A percentile compares a stretch with the other conserved stretches of the same genome.
phyloP scores from a whole-genome alignment of 2,797 vertebrate species.

The Halcyon chelicuti region DNA sequence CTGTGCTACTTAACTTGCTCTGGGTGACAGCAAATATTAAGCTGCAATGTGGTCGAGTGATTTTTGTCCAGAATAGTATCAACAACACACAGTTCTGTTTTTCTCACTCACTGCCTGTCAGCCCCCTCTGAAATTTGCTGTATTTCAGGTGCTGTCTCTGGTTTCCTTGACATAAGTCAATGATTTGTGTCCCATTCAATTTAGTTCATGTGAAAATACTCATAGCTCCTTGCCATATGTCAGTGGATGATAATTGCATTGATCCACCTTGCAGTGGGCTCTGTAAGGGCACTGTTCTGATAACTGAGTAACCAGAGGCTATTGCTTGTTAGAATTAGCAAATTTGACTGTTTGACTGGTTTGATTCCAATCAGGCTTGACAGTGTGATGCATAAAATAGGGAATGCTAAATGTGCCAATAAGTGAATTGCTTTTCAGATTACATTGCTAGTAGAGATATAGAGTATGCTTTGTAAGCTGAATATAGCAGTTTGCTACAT shows the following conservation, averaged over 20 bases:
- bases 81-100: neutral
- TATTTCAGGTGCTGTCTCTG: conserved; percentile 50
- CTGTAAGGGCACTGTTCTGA: conserved; percentile 10
- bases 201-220: conserved; percentile 59
- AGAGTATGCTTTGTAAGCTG: neutral
- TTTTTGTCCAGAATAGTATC: neutral
- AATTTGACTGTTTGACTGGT: conserved; percentile 10
- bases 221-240: conserved; percentile 39
- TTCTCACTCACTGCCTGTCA: conserved; percentile 23
- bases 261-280: conserved; percentile 51
- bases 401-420: conserved; percentile 50
- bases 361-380: conserved; percentile 50
- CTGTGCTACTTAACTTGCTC: neutral
- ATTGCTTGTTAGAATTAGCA: conserved; percentile 32
- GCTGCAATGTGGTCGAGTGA: neutral
- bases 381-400: conserved; percentile 1
- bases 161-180: conserved; percentile 59
- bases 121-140: neutral
- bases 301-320: conserved; percentile 9
- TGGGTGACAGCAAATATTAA: neutral
- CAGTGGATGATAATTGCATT: conserved; percentile 72
- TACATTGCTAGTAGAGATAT: conserved; percentile 19
- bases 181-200: conserved; percentile 74
- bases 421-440: conserved; percentile 43
- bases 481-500: neutral